These are phyloP conservation scores for Neotoxoptera formosana DNA, from an alignment of 1,140 invertebrate species.

Conservation along the genomic window DNA sequence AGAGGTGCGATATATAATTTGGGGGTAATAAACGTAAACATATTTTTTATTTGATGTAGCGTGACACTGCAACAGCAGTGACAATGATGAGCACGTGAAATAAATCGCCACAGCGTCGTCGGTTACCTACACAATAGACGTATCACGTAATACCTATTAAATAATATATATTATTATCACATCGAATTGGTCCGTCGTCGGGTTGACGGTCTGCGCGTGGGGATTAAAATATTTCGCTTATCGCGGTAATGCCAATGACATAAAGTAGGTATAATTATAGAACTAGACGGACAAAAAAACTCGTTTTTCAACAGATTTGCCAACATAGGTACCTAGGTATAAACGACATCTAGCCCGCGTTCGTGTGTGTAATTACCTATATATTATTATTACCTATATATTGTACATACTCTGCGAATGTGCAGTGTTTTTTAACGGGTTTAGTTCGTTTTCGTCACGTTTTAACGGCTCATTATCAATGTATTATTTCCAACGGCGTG, in stretches of 20 bases:
- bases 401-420: not conserved
- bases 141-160: not conserved
- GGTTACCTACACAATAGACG: not conserved
- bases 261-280: not conserved
- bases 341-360: not conserved
- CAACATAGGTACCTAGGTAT: not conserved
- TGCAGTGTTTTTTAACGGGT: constrained; percentile 3
- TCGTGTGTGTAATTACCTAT: not conserved
- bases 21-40: not conserved
- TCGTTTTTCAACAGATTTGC: not conserved
- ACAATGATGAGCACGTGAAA: not conserved
- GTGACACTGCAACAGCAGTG: not conserved
- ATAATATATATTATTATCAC: not conserved
- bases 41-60: not conserved
- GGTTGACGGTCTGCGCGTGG: not conserved
- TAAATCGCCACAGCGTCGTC: not conserved
- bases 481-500: not conserved
- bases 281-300: not conserved
- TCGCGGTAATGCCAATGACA: not conserved
- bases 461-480: not conserved
- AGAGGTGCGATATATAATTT: too few species aligned
- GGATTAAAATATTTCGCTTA: not conserved
- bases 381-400: not conserved
- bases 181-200: not conserved
- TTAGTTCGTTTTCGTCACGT: constrained; percentile 25